These are phyloP conservation scores for Lycaon pictus DNA, from an alignment of 2,113 vertebrate genomes.

Conservation along the genomic window DNA sequence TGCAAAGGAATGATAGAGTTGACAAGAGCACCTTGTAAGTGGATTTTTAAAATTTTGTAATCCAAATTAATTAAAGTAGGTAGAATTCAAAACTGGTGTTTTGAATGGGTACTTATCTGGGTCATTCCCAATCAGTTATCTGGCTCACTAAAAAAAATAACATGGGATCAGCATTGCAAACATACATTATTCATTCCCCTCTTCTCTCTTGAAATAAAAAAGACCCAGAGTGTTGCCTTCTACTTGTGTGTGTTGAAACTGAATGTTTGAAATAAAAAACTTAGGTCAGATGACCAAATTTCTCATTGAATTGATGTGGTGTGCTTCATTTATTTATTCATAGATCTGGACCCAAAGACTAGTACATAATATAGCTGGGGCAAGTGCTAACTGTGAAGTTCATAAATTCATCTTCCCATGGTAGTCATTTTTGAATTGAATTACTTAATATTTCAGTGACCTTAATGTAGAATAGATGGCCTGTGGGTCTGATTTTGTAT, in stretches of 20 bases:
- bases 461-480: not conserved
- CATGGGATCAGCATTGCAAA: not conserved
- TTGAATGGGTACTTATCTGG: slow-evolving; percentile 27
- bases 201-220: slow-evolving; percentile 8
- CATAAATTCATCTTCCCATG: not conserved
- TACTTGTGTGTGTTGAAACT: not conserved
- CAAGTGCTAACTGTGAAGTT: not conserved
- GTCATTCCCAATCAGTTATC: not conserved
- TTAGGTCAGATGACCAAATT: not conserved
- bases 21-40: not conserved
- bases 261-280: not conserved
- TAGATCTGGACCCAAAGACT: slow-evolving; percentile 24
- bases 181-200: not conserved
- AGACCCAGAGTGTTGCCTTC: not conserved
- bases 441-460: slow-evolving; percentile 13
- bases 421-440: slow-evolving; percentile 17
- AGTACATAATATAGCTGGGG: not conserved
- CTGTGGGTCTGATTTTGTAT: not conserved
- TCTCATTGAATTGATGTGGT: slow-evolving; percentile 1
- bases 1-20: not conserved
- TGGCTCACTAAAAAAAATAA: not conserved
- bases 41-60: not conserved
- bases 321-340: not conserved
- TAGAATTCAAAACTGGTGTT: not conserved
- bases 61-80: not conserved